phyloP scores from a whole-genome alignment of 2,113 vertebrate genomes.

The Coregonus clupeaformis region DNA sequence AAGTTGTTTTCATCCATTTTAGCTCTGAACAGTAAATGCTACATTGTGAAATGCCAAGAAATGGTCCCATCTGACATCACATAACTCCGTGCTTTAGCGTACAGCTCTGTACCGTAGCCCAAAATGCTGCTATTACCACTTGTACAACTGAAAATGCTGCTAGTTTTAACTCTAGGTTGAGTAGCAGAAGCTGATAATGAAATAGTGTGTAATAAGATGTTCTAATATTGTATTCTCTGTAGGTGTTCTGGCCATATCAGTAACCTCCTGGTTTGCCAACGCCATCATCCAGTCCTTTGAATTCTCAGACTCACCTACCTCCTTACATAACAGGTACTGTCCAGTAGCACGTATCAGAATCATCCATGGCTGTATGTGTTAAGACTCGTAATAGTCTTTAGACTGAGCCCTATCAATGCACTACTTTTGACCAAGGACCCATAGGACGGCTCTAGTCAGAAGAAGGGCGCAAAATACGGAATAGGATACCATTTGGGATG shows the following conservation, averaged over 20 bases:
- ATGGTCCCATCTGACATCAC: not conserved
- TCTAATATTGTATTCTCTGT: constrained; percentile 10
- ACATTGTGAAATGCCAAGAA: not conserved
- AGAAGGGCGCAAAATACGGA: no score
- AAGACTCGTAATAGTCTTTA: not conserved
- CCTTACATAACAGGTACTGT: not conserved
- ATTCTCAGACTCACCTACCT: not conserved
- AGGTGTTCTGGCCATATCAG: constrained; percentile 82
- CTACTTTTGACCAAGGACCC: no score
- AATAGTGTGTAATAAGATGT: not conserved
- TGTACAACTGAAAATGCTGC: no score
- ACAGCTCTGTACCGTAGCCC: no score
- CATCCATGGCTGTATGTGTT: not conserved
- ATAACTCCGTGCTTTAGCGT: not conserved
- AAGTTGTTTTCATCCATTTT: no score
- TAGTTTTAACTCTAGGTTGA: not conserved
- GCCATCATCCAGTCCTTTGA: constrained; percentile 59
- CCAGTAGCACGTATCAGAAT: not conserved
- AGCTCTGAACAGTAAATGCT: not conserved
- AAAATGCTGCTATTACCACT: no score
- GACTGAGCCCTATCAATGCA: not conserved
- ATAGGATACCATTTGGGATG: no score
- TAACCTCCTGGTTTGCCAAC: constrained; percentile 86
- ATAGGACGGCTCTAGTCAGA: no score
- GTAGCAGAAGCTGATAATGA: not conserved